phyloP scores from a whole-genome alignment of 1,140 invertebrate genomes.

The Spodoptera frugiperda region DNA sequence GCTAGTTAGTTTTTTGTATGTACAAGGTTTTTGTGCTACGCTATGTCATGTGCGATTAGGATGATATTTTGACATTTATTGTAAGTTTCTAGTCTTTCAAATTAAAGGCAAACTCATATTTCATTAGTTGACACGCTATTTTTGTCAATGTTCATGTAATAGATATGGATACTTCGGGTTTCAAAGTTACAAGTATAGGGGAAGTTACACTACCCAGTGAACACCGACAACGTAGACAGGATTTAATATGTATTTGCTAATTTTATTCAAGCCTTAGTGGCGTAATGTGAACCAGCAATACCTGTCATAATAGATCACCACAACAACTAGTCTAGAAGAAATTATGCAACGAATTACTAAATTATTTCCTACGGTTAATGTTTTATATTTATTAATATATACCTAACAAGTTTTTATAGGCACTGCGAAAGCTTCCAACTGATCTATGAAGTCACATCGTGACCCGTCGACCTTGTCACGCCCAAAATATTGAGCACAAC shows the following conservation, averaged over 20 bases:
- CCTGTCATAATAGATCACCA: slow-evolving; percentile 23
- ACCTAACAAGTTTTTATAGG: slow-evolving; percentile 10
- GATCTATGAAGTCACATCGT: slow-evolving; percentile 43
- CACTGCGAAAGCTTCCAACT: slow-evolving; percentile 40
- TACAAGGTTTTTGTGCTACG: too few relatives aligned
- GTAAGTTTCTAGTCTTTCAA: too few relatives aligned
- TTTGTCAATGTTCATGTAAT: too few relatives aligned
- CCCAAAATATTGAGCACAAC: slow-evolving; percentile 45
- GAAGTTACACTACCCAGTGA: neutral
- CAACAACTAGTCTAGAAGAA: slow-evolving; percentile 29
- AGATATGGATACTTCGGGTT: too few relatives aligned
- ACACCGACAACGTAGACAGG: neutral
- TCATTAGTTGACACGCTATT: too few relatives aligned
- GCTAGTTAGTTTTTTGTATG: too few relatives aligned
- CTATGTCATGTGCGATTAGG: too few relatives aligned
- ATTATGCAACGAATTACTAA: slow-evolving; percentile 31
- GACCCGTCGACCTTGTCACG: slow-evolving; percentile 56
- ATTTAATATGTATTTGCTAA: neutral
- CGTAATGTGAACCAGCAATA: slow-evolving; percentile 14
- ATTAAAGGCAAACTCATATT: too few relatives aligned
- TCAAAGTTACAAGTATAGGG: too few relatives aligned
- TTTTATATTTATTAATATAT: slow-evolving; percentile 26
- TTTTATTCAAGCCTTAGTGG: neutral
- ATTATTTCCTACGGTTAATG: slow-evolving; percentile 17
- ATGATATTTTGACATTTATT: too few relatives aligned